Percentiles rank a stretch among this genome's conserved stretches.
Evolutionary conservation across 2,797 vertebrate genomes (phyloP).

Genomic region (Anguilla megastoma): DNA sequence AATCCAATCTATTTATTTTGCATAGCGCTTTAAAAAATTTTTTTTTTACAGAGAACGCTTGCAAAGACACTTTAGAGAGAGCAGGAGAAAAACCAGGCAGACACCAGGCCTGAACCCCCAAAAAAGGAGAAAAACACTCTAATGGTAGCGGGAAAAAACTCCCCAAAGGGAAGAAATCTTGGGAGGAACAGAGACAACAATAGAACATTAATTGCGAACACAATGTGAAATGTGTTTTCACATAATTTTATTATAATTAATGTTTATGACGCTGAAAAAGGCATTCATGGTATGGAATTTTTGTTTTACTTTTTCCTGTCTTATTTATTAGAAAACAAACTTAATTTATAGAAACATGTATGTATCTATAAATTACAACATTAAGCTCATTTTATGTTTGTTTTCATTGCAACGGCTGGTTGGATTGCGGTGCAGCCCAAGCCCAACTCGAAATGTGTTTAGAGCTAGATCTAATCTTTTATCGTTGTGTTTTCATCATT

Average conservation of each 20-base stretch:
- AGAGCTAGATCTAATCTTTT: neutral
- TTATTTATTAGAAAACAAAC: neutral
- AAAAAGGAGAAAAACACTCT: too few species aligned
- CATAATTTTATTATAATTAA: neutral
- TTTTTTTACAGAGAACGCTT: too few species aligned
- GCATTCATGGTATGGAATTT: neutral
- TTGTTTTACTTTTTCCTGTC: neutral
- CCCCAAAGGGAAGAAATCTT: too few species aligned
- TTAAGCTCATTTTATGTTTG: neutral
- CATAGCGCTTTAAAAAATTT: too few species aligned
- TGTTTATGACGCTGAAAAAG: neutral
- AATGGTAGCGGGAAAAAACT: too few species aligned
- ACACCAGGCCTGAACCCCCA: too few species aligned
- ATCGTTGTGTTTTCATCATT: constrained; percentile 7
- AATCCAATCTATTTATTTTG: too few species aligned
- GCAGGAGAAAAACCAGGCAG: too few species aligned
- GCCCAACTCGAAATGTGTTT: neutral
- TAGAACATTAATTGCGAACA: neutral
- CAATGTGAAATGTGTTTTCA: neutral
- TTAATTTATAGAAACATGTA: too few species aligned
- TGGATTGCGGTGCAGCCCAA: neutral
- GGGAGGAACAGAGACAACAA: too few species aligned
- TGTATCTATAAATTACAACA: neutral
- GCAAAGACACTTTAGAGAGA: too few species aligned
- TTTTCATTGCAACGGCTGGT: neutral